Base-by-base conservation (phyloP, 2,888 invertebrate genomes). In the Eilema depressum region DNA sequence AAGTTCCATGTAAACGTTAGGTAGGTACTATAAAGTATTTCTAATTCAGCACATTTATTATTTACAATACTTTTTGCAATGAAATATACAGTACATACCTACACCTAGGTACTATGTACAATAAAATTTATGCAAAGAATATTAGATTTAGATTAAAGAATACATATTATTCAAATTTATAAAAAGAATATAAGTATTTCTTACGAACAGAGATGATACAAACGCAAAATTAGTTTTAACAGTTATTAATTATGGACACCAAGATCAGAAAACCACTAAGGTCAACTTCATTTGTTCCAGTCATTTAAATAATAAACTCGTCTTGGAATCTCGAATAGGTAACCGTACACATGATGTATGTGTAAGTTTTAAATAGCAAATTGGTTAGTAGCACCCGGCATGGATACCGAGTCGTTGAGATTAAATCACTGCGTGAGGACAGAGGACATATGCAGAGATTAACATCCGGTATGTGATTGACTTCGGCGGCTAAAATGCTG, bases 391-490 rank as follows among this genome's bases (percentile, higher is more conserved):
- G 74, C 81, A 76, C 75, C 77, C 78, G 77, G 68, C 78, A 76
- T 75, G 68, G 76, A 68, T 77, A 73, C 81, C 75, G 68, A 47
- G 74, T 74, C 70, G 75, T 71, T 73, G 67, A 81, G 81, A 87
- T 86, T 85, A 86, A 85, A 86, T 86, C 83, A 84, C 79, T 71
- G 77, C 80, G 79, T 81, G 83, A 84, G 66, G 66, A 66, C 65
- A 57, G 69, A 65, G 83, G 83, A 83, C 82, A 80, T 75, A 82
- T 75, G 77, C 81, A 77, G 75, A 82, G 86, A 88, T 88, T 88
- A 79, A 85, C 87, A 86, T 89, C 89, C 88, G 87, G 85, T 78
- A 77, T 75, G 75, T 77, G 84, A 82, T 79, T 78, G 81, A 85
- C 79, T 85, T 75, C 33, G 73, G 47, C 61, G 73, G 68, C 70